Evolutionary conservation across 1,140 invertebrate genomes (phyloP).

Genomic region (Drosophila nebulosa): DNA sequence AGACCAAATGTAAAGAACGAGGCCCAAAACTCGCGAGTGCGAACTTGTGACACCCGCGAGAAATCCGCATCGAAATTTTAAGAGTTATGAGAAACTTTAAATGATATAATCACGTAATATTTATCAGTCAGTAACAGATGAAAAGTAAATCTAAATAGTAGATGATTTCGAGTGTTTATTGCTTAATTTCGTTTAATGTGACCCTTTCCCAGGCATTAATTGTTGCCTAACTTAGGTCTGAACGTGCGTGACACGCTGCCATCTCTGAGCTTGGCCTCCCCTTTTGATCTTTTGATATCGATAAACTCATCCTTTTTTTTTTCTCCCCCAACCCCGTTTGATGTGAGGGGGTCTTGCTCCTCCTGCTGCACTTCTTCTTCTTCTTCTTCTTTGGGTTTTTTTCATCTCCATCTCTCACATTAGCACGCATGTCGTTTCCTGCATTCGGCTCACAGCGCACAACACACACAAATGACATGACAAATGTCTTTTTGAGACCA

Average conservation of each 20-base stretch:
- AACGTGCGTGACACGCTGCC: not conserved
- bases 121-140: not conserved
- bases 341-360: not conserved
- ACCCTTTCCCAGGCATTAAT: too few species aligned
- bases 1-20: constrained; percentile 22
- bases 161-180: too few species aligned
- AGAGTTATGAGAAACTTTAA: not conserved
- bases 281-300: constrained; percentile 50
- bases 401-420: constrained; percentile 35
- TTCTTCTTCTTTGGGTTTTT: constrained; percentile 4
- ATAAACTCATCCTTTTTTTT: constrained; percentile 67
- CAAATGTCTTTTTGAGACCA: constrained; percentile 72
- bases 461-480: constrained; percentile 71
- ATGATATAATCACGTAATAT: not conserved
- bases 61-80: not conserved
- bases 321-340: not conserved
- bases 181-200: too few species aligned
- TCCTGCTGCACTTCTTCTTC: not conserved
- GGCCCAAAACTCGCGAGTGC: constrained; percentile 23
- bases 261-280: not conserved
- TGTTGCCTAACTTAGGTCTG: too few species aligned
- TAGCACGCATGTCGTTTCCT: constrained; percentile 72
- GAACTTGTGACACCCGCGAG: constrained; percentile 67
- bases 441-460: constrained; percentile 24
- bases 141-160: too few species aligned